Evolutionary conservation across 1,140 invertebrate species (phyloP), one percentile per base, ranked within the genome.

Genomic region (Asobara japonica): DNA sequence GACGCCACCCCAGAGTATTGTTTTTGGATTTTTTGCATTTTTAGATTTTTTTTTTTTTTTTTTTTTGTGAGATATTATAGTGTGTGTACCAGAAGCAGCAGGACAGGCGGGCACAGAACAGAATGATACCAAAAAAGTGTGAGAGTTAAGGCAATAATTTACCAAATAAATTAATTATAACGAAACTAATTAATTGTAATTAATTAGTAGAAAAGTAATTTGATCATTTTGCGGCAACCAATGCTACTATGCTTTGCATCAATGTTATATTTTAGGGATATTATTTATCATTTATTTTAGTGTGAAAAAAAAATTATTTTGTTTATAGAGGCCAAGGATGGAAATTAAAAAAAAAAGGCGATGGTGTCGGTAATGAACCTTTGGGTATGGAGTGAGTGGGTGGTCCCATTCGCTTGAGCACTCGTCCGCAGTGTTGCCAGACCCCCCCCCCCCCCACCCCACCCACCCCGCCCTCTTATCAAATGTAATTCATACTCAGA

Each of bases 61-160:
- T 31, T 62, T 62, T 62, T 62, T 62, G n/a, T 62, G 41, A 45
- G 41, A 45, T 45, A 45, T 45, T 45, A 45, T 45, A 30, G 60
- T 72, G 69, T 74, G 60, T 69, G 83, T 81, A 86, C 84, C 85
- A 85, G 84, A 86, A 87, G 84, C 85, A 80, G 79, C 80, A 82
- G 79, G 78, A 80, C 79, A 83, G 80, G 78, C 80, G 80, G 79
- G 78, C 77, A 84, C 79, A 83, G 78, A 77, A 82, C 80, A 85
- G 79, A 86, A 87, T 84, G 86, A 85, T 86, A 87, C 83, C 83
- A 86, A 86, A 77, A 62, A 85, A 84, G 83, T 84, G 85, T 87
- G 79, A 86, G 84, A 87, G 82, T 84, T 82, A 85, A 82, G 82
- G 78, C 79, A 81, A 51, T 45, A 38, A 33, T 30, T 27, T 33